Base-by-base conservation (phyloP, 2,797 vertebrate species). In the Apogon talboti region DNA sequence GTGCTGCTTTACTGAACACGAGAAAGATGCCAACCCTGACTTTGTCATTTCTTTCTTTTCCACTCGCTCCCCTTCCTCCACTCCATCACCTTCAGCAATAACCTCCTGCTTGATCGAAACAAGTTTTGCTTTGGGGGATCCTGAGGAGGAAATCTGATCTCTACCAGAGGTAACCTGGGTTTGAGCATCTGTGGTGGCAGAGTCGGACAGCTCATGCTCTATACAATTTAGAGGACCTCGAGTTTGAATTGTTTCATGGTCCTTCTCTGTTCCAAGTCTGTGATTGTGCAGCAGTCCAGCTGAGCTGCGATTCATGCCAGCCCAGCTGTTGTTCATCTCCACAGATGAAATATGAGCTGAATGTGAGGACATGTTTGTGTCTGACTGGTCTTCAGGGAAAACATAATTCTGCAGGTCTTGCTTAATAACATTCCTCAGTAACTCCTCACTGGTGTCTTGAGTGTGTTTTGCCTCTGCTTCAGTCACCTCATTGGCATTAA, bases 41-140 rank as follows among this genome's bases (percentile, higher is more conserved):
- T 66, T 82, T 14, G 48, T 58, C 1, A 15, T 49, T 15, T 66
- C 65, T 53, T 82, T 71, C 21, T 87, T 86, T 15, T 79, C 77
- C 55, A 68, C 51, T 10, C 43, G 65, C 19, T 73, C 60, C 4
- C 53, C 76, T 35, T 88, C 86, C 72, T 83, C 84, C 21, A 76
- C 79, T 4, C 56, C 74, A 4, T 84, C 88, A 49, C 85, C 87
- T 52, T 90, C 87, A 1, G 81, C 68, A 14, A 85, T 59, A 9
- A 91, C 80, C 54, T 93, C 93, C 74, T 92, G 89, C 71, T 95
- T 94, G 59, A 94, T 66, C 1, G 76, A 61, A 49, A 89, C 71
- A 2, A 67, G 40, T 48, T 69, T 84, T 19, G 66, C 42, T 38
- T 64, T 15, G 2, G 71, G 74, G 37, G 82, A 66, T 11, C 48